phyloP scores from a whole-genome alignment of 2,888 invertebrate species.

The Sinopyrophorus schimmeli region DNA sequence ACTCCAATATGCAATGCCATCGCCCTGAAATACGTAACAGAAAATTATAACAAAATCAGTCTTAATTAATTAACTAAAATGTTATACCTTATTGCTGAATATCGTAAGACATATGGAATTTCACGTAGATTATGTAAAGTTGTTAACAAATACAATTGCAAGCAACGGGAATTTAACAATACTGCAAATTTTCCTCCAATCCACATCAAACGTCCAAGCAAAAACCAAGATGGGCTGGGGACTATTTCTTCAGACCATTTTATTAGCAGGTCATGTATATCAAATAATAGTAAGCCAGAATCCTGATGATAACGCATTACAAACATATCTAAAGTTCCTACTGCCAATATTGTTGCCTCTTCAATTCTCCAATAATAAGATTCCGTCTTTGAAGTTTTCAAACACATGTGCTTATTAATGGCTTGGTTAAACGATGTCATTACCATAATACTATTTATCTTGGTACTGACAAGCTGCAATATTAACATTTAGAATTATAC shows the following conservation, averaged over 20 bases:
- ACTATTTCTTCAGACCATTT: constrained; percentile 22
- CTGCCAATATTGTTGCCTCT: constrained; percentile 22
- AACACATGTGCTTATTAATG: constrained; percentile 13
- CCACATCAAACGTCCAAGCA: constrained; percentile 24
- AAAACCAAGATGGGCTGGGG: constrained; percentile 21
- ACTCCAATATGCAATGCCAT: constrained; percentile 10
- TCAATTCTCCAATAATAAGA: constrained; percentile 27
- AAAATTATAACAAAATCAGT: neutral
- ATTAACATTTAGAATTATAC: too few species aligned
- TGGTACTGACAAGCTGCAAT: too few species aligned
- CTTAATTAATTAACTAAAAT: constrained; percentile 2
- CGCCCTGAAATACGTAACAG: constrained; percentile 16
- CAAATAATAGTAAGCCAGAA: constrained; percentile 12
- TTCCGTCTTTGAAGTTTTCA: constrained; percentile 15
- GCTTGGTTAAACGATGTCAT: constrained; percentile 9
- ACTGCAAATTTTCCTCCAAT: constrained; percentile 19
- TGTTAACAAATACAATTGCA: constrained; percentile 13
- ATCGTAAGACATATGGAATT: constrained; percentile 15
- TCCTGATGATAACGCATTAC: constrained; percentile 8
- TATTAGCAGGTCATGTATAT: constrained; percentile 18
- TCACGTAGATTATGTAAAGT: constrained; percentile 21
- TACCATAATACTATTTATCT: too few species aligned
- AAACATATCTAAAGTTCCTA: constrained; percentile 20
- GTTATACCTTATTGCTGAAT: constrained; percentile 23
- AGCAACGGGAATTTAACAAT: constrained; percentile 7